Evolutionary conservation across 1,140 invertebrate species (phyloP).

Genomic region (Microplitis demolitor): DNA sequence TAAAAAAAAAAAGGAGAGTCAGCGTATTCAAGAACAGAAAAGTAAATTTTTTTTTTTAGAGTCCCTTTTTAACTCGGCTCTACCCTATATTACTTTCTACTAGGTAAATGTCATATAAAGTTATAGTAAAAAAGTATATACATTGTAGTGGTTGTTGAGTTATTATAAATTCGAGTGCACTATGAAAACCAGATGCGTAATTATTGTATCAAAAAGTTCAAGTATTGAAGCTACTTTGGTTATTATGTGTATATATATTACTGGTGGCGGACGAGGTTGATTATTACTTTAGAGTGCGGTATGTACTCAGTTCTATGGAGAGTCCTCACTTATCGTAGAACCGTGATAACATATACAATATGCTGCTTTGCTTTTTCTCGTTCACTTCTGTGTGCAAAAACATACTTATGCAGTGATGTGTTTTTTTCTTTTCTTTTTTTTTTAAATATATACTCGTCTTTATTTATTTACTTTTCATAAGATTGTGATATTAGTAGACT

Average conservation of each 20-base stretch:
- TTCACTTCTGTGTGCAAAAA: background rate
- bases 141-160: too few species aligned
- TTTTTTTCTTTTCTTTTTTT: background rate
- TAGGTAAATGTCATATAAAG: too few species aligned
- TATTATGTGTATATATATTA: background rate
- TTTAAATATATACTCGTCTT: background rate
- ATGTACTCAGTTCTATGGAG: constrained; percentile 40
- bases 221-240: too few species aligned
- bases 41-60: too few species aligned
- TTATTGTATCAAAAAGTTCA: too few species aligned
- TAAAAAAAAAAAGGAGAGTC: too few species aligned
- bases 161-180: too few species aligned
- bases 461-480: background rate
- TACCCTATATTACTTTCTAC: too few species aligned
- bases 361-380: constrained; percentile 18
- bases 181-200: too few species aligned
- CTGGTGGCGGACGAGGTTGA: constrained; percentile 31
- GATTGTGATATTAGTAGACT: background rate
- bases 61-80: too few species aligned
- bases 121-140: too few species aligned
- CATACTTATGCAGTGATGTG: background rate
- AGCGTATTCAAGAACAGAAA: too few species aligned
- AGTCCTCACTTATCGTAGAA: constrained; percentile 49
- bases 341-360: constrained; percentile 52
- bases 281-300: constrained; percentile 44